Evolutionary conservation across 1,140 invertebrate species (phyloP), one percentile per base, ranked within the genome.

Genomic region (Trialeurodes vaporariorum): DNA sequence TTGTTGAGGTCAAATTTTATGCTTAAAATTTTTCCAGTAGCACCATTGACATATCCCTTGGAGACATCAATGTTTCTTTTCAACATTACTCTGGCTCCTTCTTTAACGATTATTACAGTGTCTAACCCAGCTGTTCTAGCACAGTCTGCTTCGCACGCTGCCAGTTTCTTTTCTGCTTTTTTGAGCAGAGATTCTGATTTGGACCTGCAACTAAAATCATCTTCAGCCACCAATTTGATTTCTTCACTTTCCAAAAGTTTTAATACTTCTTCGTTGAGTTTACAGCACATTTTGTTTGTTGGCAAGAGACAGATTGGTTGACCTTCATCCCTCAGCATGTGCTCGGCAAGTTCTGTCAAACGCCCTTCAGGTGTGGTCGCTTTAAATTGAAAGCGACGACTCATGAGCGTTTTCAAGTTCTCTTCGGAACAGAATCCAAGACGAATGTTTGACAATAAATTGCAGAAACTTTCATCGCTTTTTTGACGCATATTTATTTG

Each of bases 21-120:
- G 23, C 67, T 64, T 65, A 68, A 61, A 60, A 76, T 65, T 22
- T 61, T 69, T 66, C 69, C 71, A 66, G 73, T 72, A 17, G 72
- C 67, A 61, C 72, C 72, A 68, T 76, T 76, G n/a, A 76, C 73
- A 25, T 76, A 64, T 34, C 73, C 73, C 58, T 72, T 25, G 22
- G 64, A 71, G 34, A 75, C 70, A 68, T 75, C 73, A 67, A 77
- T 75, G 72, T 77, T 76, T 68, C 71, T 69, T 65, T 71, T 72
- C 13, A 77, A 63, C 72, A 77, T 77, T 13, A 76, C 66, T 64
- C 69, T 73, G 27, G 26, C 24, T 23, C 63, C 73, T 58, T 75
- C 65, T 72, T 76, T 77, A 26, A 74, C 64, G 27, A 25, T 71
- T 61, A 76, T 73, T 25, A 62, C 65, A 65, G 67, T 68, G 67